These are phyloP conservation scores for Ploceus nigricollis DNA, from an alignment of 2,113 vertebrate genomes.

Conservation along the genomic window DNA sequence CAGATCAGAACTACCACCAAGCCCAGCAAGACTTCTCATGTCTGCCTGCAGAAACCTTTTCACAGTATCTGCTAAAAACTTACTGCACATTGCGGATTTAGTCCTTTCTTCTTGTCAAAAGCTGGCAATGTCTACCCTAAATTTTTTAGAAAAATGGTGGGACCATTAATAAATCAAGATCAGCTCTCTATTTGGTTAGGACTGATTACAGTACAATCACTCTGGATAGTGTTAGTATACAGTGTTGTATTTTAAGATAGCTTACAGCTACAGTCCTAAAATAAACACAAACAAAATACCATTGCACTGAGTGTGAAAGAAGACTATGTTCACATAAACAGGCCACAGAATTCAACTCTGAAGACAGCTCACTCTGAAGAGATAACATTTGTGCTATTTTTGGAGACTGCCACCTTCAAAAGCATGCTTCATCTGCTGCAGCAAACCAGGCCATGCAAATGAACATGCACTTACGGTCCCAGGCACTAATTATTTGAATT, in stretches of 20 bases:
- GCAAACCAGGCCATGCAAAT: not conserved
- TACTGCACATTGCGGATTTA: fast-evolving
- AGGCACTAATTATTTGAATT: not conserved
- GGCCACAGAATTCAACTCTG: not conserved
- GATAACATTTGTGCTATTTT: conserved; percentile 55
- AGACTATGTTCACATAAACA: not conserved
- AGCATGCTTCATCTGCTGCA: not conserved
- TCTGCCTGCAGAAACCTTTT: not conserved
- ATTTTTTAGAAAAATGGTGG: not conserved
- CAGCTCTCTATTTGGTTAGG: not conserved
- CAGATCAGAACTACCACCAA: not conserved
- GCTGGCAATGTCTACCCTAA: no score
- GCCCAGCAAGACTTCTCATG: not conserved
- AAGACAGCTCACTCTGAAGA: conserved; percentile 34
- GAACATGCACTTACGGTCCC: not conserved
- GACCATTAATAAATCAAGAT: not conserved
- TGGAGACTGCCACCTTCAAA: not conserved
- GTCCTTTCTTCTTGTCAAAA: not conserved
- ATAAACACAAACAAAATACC: conserved; percentile 51
- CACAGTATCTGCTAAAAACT: not conserved
- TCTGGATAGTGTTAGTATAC: not conserved
- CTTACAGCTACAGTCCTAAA: not conserved
- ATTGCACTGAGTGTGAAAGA: not conserved
- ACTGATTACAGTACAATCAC: not conserved
- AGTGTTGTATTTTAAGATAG: conserved; percentile 21